Conservation (phyloP, 2,888 invertebrate species). For the Napeogenes inachia region DNA sequence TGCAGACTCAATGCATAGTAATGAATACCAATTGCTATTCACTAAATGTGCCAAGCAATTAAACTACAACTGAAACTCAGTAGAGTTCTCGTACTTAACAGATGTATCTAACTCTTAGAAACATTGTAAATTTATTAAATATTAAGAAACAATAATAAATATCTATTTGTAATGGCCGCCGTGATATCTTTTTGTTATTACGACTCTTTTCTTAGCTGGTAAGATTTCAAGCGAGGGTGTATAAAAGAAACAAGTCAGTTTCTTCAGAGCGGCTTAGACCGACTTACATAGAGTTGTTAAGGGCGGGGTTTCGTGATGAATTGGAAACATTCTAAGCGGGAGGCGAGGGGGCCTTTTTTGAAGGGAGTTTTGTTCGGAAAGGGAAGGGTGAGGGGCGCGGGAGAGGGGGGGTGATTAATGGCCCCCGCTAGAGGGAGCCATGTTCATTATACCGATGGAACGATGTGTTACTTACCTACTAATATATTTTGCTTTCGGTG, state of each 20-base stretch:
- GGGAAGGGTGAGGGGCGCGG: conserved; percentile 54
- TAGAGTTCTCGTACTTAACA: no score
- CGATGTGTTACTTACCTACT: conserved; percentile 74
- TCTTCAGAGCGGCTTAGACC: conserved; percentile 49
- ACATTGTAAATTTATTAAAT: conserved; percentile 52
- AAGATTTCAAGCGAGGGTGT: conserved; percentile 39
- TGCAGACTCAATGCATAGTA: conserved; percentile 53
- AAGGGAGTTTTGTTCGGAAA: conserved; percentile 48
- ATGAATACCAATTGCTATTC: conserved; percentile 72
- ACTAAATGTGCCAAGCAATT: conserved; percentile 75
- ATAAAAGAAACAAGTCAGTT: conserved; percentile 39
- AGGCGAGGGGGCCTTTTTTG: conserved; percentile 64
- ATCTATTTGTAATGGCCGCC: conserved; percentile 59
- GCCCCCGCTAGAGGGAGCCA: conserved; percentile 68
- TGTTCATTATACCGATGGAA: conserved; percentile 74
- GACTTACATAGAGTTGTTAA: conserved; percentile 79
- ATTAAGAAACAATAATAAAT: no score
- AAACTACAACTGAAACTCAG: conserved; percentile 45
- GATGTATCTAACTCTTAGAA: conserved; percentile 34
- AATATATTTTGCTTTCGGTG: conserved; percentile 70
- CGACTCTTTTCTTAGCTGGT: conserved; percentile 42
- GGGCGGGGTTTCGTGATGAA: conserved; percentile 79
- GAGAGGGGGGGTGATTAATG: conserved; percentile 68
- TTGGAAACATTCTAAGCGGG: conserved; percentile 72
- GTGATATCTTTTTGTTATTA: conserved; percentile 55